Evolutionary conservation across 2,797 vertebrate genomes (phyloP), one percentile per base, ranked within the genome.

Genomic region (Darevskia nairensis): DNA sequence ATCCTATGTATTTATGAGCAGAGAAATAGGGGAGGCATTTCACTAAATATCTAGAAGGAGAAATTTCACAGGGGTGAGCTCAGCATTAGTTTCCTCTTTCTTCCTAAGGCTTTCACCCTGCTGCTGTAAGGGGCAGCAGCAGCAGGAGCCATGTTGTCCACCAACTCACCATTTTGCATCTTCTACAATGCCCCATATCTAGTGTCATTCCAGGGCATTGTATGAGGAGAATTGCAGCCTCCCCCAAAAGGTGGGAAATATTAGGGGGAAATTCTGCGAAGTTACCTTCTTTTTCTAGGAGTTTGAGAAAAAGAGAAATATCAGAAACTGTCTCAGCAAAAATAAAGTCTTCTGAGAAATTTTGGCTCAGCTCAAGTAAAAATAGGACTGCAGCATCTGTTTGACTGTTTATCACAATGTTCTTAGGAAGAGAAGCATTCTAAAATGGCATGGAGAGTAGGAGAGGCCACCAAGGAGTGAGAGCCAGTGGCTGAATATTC

Each of bases 401-500:
- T 80, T 72, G 61, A 86, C 46, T 86, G n/a, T 80, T 80, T 35
- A 71, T 72, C 68, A 86, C 13, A 9, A 39, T 64, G n/a, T 15
- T 55, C 27, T 74, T 27, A 27, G 50, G 7, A 46, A 75, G 71
- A 46, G 23, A 32, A 46, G 4, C 19, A 59, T 72, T 41, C 61
- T 79, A 19, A 61, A 84, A 74, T 29, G 68, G 3, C 15, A 39
- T 84, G 59, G 32, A 32, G 46, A 46, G 74, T 69, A 64, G 10
- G 74, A 71, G 35, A 80, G 59, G 15, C 68, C n/a, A 79, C 41
- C 10, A 84, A 80, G 59, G 15, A 86, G 59, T 55, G 29, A 74
- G 44, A 81, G 39, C 39, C 44, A 46, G 46, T 59, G 59, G 71
- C 35, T 90, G 86, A 87, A 90, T 90, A 87, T 87, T 75, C 69